Evolutionary conservation across 2,888 invertebrate genomes (phyloP).

Genomic region (Arge pagana): DNA sequence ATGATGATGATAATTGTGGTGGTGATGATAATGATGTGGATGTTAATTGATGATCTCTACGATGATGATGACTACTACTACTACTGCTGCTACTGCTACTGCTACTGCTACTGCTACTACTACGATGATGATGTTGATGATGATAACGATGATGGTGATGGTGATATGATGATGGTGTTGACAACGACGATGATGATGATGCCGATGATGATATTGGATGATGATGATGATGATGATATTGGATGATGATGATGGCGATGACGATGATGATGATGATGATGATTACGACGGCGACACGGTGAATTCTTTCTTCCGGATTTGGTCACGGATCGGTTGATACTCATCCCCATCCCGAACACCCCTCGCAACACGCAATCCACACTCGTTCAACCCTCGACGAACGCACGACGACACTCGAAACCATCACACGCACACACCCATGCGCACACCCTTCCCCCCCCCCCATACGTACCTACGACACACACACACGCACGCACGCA

Average conservation of each 20-base stretch:
- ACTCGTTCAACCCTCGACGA: too few species aligned
- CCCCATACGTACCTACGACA: too few species aligned
- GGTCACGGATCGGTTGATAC: too few species aligned
- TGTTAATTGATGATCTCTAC: too few species aligned
- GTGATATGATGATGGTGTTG: slow-evolving; percentile 21
- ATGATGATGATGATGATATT: slow-evolving; percentile 15
- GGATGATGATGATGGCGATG: slow-evolving; percentile 17
- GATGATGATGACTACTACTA: too few species aligned
- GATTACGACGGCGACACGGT: slow-evolving; percentile 22
- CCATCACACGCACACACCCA: too few species aligned
- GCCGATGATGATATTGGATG: slow-evolving; percentile 24
- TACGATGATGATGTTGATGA: slow-evolving; percentile 32
- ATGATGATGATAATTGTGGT: slow-evolving; percentile 26
- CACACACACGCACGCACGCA: too few species aligned
- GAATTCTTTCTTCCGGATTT: too few species aligned
- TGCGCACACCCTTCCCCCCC: too few species aligned
- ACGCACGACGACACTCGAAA: too few species aligned
- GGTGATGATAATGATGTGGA: too few species aligned
- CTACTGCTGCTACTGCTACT: too few species aligned
- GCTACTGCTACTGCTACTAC: slow-evolving; percentile 31
- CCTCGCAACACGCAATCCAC: slow-evolving; percentile 38
- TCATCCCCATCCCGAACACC: slow-evolving; percentile 19
- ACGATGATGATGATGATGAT: slow-evolving; percentile 31
- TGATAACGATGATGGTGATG: slow-evolving; percentile 24
- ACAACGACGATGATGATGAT: slow-evolving; percentile 28